Evolutionary conservation across 2,888 invertebrate genomes (phyloP).

Genomic region (Sarcophaga carnaria): DNA sequence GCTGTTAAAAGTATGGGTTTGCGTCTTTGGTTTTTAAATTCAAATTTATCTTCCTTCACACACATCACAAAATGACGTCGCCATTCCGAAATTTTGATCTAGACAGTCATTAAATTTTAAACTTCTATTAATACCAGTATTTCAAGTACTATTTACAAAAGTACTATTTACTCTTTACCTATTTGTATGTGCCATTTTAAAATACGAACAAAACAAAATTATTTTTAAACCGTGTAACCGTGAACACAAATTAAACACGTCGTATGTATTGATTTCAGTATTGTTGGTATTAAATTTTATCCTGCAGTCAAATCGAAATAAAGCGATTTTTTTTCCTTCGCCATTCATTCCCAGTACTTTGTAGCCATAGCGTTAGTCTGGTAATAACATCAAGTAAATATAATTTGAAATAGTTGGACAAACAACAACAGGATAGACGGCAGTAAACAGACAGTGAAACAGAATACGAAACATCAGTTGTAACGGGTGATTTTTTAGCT

Average conservation of each 20-base stretch:
- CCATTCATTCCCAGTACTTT: constrained; percentile 21
- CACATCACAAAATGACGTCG: too few relatives aligned
- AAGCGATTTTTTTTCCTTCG: background rate
- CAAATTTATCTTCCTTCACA: too few relatives aligned
- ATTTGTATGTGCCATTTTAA: too few relatives aligned
- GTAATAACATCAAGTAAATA: constrained; percentile 58
- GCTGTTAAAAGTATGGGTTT: too few relatives aligned
- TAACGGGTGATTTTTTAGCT: too few relatives aligned
- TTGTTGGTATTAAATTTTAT: constrained; percentile 31
- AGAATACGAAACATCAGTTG: constrained; percentile 30
- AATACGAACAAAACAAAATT: background rate
- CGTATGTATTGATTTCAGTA: constrained; percentile 31
- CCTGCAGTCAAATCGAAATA: constrained; percentile 21
- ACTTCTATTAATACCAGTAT: too few relatives aligned
- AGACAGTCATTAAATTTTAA: too few relatives aligned
- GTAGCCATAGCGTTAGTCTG: constrained; percentile 1
- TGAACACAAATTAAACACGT: constrained; percentile 30
- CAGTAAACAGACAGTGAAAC: background rate
- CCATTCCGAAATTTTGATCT: too few relatives aligned
- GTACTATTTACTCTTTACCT: too few relatives aligned
- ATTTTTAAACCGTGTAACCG: background rate
- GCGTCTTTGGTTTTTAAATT: too few relatives aligned
- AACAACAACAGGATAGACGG: constrained; percentile 48
- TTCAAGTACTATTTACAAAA: too few relatives aligned
- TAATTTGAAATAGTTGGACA: constrained; percentile 59